Evolutionary conservation across 2,113 vertebrate genomes (phyloP).

Genomic region (Cryptomyrus ogoouensis): DNA sequence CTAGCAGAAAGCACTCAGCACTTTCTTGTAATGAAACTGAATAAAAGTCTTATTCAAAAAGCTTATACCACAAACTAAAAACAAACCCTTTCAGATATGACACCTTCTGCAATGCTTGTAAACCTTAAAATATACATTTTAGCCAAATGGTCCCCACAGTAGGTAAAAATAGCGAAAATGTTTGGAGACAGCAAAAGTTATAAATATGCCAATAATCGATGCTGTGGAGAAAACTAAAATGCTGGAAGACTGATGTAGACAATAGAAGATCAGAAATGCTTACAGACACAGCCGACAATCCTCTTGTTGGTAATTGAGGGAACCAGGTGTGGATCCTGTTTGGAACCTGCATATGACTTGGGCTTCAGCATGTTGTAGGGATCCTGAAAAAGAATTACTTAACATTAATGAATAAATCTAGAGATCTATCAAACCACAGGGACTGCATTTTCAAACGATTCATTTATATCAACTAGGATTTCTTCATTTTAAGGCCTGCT

Average conservation of each 20-base stretch:
- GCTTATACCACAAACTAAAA: neutral
- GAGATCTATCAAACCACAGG: neutral
- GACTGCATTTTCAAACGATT: neutral
- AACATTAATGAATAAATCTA: neutral
- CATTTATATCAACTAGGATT: neutral
- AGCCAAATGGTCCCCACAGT: neutral
- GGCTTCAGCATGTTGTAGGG: constrained; percentile 71
- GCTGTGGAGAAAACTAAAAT: neutral
- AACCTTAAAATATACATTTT: neutral
- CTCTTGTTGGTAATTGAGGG: constrained; percentile 75
- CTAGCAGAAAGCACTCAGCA: neutral
- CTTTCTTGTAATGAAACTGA: neutral
- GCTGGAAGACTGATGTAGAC: neutral
- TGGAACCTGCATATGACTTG: constrained; percentile 72
- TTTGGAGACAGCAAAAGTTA: neutral
- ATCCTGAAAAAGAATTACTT: constrained; percentile 55
- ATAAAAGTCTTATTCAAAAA: neutral
- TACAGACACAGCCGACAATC: constrained; percentile 83
- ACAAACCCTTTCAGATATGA: neutral
- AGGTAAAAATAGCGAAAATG: neutral
- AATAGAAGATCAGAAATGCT: constrained; percentile 42
- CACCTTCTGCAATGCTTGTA: no score
- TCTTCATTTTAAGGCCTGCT: neutral
- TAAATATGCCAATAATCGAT: neutral
- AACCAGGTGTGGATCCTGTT: constrained; percentile 75